Base-by-base conservation (phyloP, 2,113 vertebrate species). In the Siniperca chuatsi region DNA sequence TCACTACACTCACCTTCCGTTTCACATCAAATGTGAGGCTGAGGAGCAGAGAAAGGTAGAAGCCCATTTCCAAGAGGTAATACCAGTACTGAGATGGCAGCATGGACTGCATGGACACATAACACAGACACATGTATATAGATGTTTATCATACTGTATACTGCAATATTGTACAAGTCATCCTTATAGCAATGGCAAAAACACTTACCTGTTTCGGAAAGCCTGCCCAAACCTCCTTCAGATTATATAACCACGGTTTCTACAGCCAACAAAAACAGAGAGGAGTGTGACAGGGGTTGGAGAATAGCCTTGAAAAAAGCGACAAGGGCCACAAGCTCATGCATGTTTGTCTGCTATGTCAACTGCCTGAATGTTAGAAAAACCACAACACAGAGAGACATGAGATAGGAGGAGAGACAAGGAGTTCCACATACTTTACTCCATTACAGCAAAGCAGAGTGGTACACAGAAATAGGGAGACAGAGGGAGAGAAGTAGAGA, bases 191-290 rank as follows among this genome's bases (percentile, higher is more conserved):
- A 20, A 40, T 23, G 37, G 23, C 13, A 83, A 60, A 86, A 50
- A 6, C 9, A 60, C 93, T 90, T 90, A 98, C 98, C 89, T 99
- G 98, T 87, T 95, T 97, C 0, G 98, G 98, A 75, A 97, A 99
- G 78, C 92, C 96, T 44, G 92, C 95, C 97, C 98, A 99, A 64
- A 97, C 96, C 70, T 97, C 95, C 92, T 92, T 96, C 1, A 98
- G 94, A 91, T 98, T 95, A 85, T 98, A 96, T 69, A 97, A 90
- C 98, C 98, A 99, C 1, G 98, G 97, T 96, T 99, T 99, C 98
- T 99, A 91, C 61, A 94, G 18, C 9, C 29, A 75, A 46, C 9
- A 71, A 67, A 71, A 91, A 92, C 55, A 89, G 55, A 64, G 57
- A 81, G 35, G 29, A 68, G 44, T 74, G 2, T 84, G 20, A 37